Conservation (phyloP, 2,888 invertebrate species). For the Phania funesta region DNA sequence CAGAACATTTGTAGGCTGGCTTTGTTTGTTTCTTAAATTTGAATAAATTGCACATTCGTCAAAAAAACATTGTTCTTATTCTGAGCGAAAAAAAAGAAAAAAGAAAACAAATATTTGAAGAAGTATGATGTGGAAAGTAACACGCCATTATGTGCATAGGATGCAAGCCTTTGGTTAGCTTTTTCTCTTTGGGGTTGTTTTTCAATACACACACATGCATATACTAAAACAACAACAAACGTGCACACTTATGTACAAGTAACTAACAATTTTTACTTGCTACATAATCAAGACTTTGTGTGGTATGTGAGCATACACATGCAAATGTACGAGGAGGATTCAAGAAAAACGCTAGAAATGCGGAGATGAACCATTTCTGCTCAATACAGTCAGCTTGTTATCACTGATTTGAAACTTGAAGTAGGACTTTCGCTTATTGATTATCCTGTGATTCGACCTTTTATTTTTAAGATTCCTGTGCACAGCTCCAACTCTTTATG, state of each 20-base stretch:
- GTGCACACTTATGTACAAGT: background rate
- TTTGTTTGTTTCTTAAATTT: conserved; percentile 11
- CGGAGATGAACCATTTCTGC: no score
- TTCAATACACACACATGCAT: conserved; percentile 3
- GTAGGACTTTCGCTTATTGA: no score
- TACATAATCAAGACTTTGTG: no score
- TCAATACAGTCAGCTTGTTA: no score
- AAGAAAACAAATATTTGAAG: conserved; percentile 11
- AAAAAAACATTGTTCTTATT: conserved; percentile 8
- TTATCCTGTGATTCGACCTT: no score
- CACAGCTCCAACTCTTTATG: no score
- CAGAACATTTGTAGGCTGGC: background rate
- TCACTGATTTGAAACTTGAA: no score
- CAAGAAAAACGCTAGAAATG: no score
- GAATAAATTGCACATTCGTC: conserved; percentile 19
- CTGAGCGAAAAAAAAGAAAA: background rate
- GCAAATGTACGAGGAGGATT: background rate
- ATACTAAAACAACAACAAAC: background rate
- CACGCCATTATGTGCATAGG: conserved; percentile 26
- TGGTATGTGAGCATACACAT: background rate
- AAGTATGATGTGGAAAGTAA: conserved; percentile 7
- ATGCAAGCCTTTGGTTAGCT: conserved; percentile 39
- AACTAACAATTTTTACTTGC: background rate
- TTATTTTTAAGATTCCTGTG: no score
- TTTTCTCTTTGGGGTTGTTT: conserved; percentile 50